Conservation (phyloP, 2,113 vertebrate species). For the Morone chrysops region DNA sequence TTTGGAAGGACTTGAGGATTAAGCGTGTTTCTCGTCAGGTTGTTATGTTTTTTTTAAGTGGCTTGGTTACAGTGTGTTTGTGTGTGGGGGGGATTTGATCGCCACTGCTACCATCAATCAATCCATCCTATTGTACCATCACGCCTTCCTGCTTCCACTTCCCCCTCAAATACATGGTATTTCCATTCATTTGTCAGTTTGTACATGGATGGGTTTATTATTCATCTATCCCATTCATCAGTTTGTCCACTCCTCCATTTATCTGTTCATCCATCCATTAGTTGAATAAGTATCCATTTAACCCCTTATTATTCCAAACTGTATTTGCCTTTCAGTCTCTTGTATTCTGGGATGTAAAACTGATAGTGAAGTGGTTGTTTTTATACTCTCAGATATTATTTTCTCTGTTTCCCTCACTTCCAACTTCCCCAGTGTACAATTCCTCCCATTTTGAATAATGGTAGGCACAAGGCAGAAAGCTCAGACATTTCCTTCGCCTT, state of each 20-base stretch:
- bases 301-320: neutral
- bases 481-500: constrained; percentile 31
- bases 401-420: neutral
- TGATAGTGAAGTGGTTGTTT: neutral
- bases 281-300: neutral
- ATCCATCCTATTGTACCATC: neutral
- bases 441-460: constrained; percentile 1
- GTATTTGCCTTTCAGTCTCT: neutral
- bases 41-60: neutral
- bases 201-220: constrained; percentile 9
- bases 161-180: neutral
- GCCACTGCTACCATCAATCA: neutral
- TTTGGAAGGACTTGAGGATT: constrained; percentile 26
- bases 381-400: neutral
- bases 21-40: constrained; percentile 25
- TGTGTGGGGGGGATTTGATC: neutral
- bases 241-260: constrained; percentile 22
- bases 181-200: constrained; percentile 16
- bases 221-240: constrained; percentile 37
- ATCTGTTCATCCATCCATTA: constrained; percentile 15
- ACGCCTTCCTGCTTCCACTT: constrained; percentile 9
- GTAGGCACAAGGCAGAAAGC: constrained; percentile 5
- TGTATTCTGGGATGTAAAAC: neutral
- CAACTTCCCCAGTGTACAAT: neutral
- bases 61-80: neutral